Base-by-base conservation (phyloP, 2,797 vertebrate genomes). In the Leuciscus waleckii region DNA sequence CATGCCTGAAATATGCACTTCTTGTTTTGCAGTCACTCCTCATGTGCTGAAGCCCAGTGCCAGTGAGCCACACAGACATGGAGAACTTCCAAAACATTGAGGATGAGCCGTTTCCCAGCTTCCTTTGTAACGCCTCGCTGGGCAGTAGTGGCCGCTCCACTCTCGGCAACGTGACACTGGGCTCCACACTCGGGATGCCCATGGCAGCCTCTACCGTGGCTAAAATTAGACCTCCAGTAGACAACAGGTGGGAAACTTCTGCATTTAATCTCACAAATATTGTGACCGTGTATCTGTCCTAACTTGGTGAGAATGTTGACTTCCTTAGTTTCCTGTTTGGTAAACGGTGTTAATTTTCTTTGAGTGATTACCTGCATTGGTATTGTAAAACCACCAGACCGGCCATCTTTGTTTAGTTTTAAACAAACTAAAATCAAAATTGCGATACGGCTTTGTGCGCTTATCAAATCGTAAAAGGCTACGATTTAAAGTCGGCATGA, bases 181-280 rank as follows among this genome's bases (percentile, higher is more conserved):
- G 94, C 81, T 98, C 98, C 82, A 96, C 95, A 83, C 96, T 96
- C 17, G 98, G 98, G 41, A 91, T 97, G 32, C 98, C 98, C 63
- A 94, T 99, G 91, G 98, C 98, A 78, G 97, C 98, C 86, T 99
- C 98, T n/a, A 99, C 98, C 29, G 94, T 98, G 87, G 97, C 96
- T 91, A 97, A 95, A 95, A 94, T 92, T 93, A 96, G 94, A 94
- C 88, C 79, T 0, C 89, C 67, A 17, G 81, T 87, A 89, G 94
- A 95, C 89, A 94, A 95, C 93, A 97, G 98, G 98, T 99, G 95
- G 93, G 76, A 75, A 77, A 77, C 49, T 77, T 37, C 65, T 26
- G 58, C 21, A 58, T 73, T 37, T 69, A 41, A 71, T 61, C 82
- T 76, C 35, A 23, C 26, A 2, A 29, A 7, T 14, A n/a, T 79